phyloP scores from a whole-genome alignment of 2,888 invertebrate species.

The Kuschelorhynchus macadamiae region DNA sequence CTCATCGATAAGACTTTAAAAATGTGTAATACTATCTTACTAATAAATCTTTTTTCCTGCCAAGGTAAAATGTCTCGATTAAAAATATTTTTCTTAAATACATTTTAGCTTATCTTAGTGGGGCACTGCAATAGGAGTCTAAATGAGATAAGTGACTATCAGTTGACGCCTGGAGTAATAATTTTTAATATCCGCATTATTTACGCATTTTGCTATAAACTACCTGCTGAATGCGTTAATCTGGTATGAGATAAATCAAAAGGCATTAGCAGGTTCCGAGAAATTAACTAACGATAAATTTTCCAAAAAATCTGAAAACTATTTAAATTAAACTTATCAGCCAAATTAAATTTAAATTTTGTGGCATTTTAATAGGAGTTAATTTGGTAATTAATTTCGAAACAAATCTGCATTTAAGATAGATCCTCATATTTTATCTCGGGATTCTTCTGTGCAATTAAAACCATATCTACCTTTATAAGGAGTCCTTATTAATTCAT shows the following conservation, averaged over 20 bases:
- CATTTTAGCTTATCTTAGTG: constrained; percentile 23
- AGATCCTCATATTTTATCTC: constrained; percentile 14
- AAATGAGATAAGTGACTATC: constrained; percentile 20
- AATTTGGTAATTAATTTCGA: constrained; percentile 27
- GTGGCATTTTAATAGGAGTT: constrained; percentile 35
- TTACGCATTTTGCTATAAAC: constrained; percentile 17
- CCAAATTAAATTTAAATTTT: constrained; percentile 8
- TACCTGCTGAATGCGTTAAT: constrained; percentile 7
- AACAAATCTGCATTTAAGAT: constrained; percentile 29
- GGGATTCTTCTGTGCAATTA: constrained; percentile 8
- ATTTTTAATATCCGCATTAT: constrained; percentile 24
- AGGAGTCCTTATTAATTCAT: background rate
- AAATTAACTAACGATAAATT: background rate
- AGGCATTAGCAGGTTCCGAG: too few species aligned
- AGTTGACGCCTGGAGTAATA: constrained; percentile 15
- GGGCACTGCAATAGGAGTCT: constrained; percentile 25
- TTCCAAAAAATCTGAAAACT: constrained; percentile 7
- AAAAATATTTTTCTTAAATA: constrained; percentile 1
- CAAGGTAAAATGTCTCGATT: constrained; percentile 5
- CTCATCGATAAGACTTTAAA: too few species aligned
- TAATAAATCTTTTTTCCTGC: background rate
- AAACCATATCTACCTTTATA: constrained; percentile 16
- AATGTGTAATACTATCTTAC: too few species aligned
- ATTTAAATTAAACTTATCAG: constrained; percentile 31
- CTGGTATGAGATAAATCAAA: constrained; percentile 18